Conservation (phyloP, 2,113 vertebrate species). For the Hippocampus mohnikei region DNA sequence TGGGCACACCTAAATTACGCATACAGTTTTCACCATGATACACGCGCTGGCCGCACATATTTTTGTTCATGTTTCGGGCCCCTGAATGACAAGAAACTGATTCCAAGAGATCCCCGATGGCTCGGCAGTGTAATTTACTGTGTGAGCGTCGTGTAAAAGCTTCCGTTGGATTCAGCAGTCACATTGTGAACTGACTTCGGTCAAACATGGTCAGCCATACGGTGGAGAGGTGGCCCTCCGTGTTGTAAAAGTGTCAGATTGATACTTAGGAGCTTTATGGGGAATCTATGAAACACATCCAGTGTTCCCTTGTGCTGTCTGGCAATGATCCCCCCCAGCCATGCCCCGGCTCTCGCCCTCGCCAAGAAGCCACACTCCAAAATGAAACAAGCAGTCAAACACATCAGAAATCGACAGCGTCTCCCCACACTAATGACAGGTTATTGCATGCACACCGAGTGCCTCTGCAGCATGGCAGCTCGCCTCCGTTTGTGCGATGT, state of each 20-base stretch:
- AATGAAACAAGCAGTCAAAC: conserved; percentile 19
- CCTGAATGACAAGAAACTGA: too few species aligned
- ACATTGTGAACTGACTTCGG: background rate
- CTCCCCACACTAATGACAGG: conserved; percentile 12
- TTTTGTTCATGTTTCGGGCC: too few species aligned
- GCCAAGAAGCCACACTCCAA: conserved; percentile 9
- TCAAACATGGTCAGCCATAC: background rate
- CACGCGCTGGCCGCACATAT: too few species aligned
- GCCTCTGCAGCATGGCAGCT: conserved; percentile 13
- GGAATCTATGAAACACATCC: conserved; percentile 21
- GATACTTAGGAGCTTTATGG: conserved; percentile 10
- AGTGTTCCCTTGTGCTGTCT: conserved; percentile 19
- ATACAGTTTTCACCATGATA: too few species aligned
- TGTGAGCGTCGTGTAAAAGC: background rate
- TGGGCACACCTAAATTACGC: too few species aligned
- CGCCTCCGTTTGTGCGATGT: conserved; percentile 21
- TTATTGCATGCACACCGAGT: conserved; percentile 30
- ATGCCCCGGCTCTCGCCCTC: background rate
- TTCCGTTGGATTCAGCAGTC: background rate
- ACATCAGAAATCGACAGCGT: conserved; percentile 23
- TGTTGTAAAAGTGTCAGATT: conserved; percentile 13
- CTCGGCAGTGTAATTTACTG: too few species aligned
- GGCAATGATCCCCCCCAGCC: background rate
- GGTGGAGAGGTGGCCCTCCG: background rate
- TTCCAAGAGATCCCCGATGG: too few species aligned